These are phyloP conservation scores for Poecile montanus DNA, from an alignment of 2,797 vertebrate species.

Conservation along the genomic window DNA sequence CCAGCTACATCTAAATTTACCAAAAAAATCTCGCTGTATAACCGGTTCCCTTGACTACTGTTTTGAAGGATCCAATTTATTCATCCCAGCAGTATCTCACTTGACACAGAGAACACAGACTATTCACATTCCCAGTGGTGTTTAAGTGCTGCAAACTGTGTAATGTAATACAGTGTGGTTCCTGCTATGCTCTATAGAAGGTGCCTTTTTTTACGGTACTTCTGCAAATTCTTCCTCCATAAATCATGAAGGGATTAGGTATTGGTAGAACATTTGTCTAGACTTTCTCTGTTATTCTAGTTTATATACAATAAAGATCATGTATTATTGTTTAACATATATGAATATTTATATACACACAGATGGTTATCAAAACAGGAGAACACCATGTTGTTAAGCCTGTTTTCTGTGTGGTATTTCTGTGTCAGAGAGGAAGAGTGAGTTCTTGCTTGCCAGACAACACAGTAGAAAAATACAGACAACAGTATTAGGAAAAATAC, in stretches of 20 bases:
- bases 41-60: background rate
- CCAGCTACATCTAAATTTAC: background rate
- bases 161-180: background rate
- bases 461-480: background rate
- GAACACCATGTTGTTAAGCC: background rate
- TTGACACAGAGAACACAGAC: background rate
- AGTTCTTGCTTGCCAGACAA: background rate
- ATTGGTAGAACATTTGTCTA: background rate
- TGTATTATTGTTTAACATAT: background rate
- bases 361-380: background rate
- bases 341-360: background rate
- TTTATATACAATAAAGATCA: background rate
- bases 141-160: background rate
- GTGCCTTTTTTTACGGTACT: background rate
- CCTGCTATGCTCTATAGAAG: fast-evolving
- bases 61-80: background rate
- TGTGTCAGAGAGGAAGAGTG: background rate
- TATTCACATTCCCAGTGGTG: background rate
- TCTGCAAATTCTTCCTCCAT: background rate
- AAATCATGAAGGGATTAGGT: background rate
- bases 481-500: background rate
- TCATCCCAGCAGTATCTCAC: background rate
- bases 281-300: background rate
- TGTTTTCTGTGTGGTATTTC: background rate
- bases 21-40: background rate